Evolutionary conservation across 2,888 invertebrate genomes (phyloP), one percentile per base, ranked within the genome.

Genomic region (Archaeoteleia sp.): DNA sequence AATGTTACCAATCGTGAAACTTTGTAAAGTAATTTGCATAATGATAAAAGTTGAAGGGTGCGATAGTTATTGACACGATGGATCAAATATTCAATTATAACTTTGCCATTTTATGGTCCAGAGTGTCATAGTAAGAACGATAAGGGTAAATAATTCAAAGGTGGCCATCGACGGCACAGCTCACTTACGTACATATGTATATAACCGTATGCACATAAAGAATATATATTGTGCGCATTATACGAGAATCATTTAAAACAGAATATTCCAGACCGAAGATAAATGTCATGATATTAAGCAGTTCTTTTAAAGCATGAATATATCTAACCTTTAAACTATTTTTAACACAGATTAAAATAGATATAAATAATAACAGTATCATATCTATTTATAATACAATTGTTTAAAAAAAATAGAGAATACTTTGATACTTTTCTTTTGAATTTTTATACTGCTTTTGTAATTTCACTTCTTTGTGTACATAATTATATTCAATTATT

Each of bases 81-180:
- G 23, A 43, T 46, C 34, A 32, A 46, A 32, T 45, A 45, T 45
- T 45, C 45, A 45, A 45, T 45, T 45, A 30, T 32, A 45, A 45
- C 10, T 45, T 45, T 32, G 45, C 14, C 32, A 43, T 29, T 45
- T 45, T 17, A 20, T 32, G 30, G 27, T 12, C 14, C 17, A 6
- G 12, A 7, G 12, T 32, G 20, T 30, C 20, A 45, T 17, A 7
- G 46, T 23, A 23, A 20, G 39, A 20, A 23, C 20, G 20, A 32
- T 30, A 14, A 34, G n/a, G 20, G 17, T 35, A 27, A 37, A 49
- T 49, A 37, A 49, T 34, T 32, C 15, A 35, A 49, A 37, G 25
- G 35, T 48, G 48, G 14, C 1, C 14, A 48, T 25, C 23, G 20
- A 13, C 48, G 23, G 13, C 25, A 10, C 46, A 34, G 20, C 15